Conservation (phyloP, 1,140 invertebrate species). For the Heliconius melpomene region DNA sequence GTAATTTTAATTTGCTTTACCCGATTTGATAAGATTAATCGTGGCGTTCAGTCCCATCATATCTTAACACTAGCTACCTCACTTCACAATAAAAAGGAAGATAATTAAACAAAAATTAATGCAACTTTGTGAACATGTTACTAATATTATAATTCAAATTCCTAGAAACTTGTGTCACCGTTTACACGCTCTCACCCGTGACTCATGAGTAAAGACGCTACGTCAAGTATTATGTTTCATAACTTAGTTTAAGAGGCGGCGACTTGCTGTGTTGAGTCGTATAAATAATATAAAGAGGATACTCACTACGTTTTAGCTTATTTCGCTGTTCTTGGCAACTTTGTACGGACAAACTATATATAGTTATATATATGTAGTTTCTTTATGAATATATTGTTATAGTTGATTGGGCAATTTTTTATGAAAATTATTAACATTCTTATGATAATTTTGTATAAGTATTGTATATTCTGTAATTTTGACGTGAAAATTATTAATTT, state of each 20-base stretch:
- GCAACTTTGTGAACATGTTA: not conserved
- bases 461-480: too few species aligned
- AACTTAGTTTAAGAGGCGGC: conserved; percentile 51
- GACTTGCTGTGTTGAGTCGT: conserved; percentile 37
- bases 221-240: conserved; percentile 51
- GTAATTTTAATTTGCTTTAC: too few species aligned
- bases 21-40: too few species aligned
- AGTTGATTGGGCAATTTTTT: too few species aligned
- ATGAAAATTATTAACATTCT: too few species aligned
- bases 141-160: not conserved
- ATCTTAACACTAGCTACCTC: not conserved
- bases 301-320: conserved; percentile 17
- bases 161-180: not conserved
- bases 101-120: not conserved
- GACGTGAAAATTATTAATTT: too few species aligned
- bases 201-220: conserved; percentile 40
- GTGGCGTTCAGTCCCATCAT: too few species aligned
- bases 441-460: too few species aligned
- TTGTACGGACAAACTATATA: not conserved
- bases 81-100: too few species aligned
- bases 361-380: not conserved
- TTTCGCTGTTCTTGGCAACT: not conserved
- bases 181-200: conserved; percentile 3
- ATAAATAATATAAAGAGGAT: conserved; percentile 39
- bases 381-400: too few species aligned